Base-by-base conservation (phyloP, 2,888 invertebrate genomes). In the Pachycephus smyrnensis region DNA sequence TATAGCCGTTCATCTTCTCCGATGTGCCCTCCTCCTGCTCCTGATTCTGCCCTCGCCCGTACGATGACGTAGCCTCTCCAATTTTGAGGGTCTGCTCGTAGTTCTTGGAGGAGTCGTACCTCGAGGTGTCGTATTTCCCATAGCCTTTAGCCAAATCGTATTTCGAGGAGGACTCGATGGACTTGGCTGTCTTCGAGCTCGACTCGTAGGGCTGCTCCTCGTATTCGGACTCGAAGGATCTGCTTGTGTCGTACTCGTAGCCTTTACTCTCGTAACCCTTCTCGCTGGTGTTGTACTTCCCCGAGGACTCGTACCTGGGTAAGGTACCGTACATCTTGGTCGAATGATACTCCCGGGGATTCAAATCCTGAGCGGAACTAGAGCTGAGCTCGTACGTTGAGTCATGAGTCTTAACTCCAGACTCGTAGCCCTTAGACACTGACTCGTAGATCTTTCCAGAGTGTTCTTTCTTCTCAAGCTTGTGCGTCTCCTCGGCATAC, bases 71-170 rank as follows among this genome's bases (percentile, higher is more conserved):
- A 2, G 32, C 79, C 33, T 91, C 91, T 2, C 91, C 88, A 69
- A 91, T 88, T 80, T 91, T 91, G 36, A 91, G 77, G 1, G 91
- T 91, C 82, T 90, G 91, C 77, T 91, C 91, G 82, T 91, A 90
- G 12, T 89, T 89, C 77, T 89, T 90, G 11, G 84, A 76, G n/a
- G 84, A 82, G 35, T 69, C 91, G 81, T 90, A 91, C 78, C 91
- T 91, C 79, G 90, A 90, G 6, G 91, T 12, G 68, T 76, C 78
- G 30, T 78, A 78, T 36, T 69, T 75, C 31, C 75, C 69, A 35
- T 75, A 55, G 69, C 69, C 69, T 36, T 37, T 69, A 12, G 78
- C 78, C 23, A 78, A 36, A 71, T 91, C 91, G 80, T 90, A 91
- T 73, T 91, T 91, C 15, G 90, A 82, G 1, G 80, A 80, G 6